Evolutionary conservation across 2,113 vertebrate species (phyloP), one percentile per base, ranked within the genome.

Genomic region (Albula glossodonta): DNA sequence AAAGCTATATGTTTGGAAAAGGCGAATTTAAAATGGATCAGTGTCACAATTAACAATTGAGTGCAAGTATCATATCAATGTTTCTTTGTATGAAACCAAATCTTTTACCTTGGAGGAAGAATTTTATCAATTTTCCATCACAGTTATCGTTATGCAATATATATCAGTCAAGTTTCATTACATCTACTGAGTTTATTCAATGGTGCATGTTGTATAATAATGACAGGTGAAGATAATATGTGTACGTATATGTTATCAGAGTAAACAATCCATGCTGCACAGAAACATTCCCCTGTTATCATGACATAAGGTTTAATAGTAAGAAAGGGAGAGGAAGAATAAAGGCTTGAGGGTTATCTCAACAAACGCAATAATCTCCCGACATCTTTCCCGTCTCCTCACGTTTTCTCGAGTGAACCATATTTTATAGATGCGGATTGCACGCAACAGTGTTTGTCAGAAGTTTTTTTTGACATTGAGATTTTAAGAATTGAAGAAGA

Each of bases 371-470:
- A n/a, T 83, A 12, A 83, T 53, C n/a, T 60, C 57, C 9, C 49
- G 15, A 83, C 60, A 83, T 60, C 17, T 83, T 48, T 9, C 48
- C 56, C 31, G 19, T 41, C 51, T 52, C 11, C 4, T n/a, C 51
- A 53, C 15, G 50, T 81, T 81, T 81, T 25, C 52, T n/a, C 9
- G 15, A 53, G 52, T 3, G 15, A 22, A 17, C 15, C 22, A 22
- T 81, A 51, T 56, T 81, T 81, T 25, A 81, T 81, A 49, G 9
- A 48, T 79, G 78, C 6, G 79, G 12, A 82, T 74, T 51, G 22
- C 22, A 12, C 8, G 5, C 9, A n/a, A 81, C 53, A 2, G 51
- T 7, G n/a, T 81, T 81, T 81, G 51, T 53, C 51, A 25, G 51
- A 1, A 5, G 25, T 83, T 83, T 48, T 52, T 7, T 12, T 19